Base-by-base conservation (phyloP, 2,888 invertebrate species). In the Linnaemya tessellans region DNA sequence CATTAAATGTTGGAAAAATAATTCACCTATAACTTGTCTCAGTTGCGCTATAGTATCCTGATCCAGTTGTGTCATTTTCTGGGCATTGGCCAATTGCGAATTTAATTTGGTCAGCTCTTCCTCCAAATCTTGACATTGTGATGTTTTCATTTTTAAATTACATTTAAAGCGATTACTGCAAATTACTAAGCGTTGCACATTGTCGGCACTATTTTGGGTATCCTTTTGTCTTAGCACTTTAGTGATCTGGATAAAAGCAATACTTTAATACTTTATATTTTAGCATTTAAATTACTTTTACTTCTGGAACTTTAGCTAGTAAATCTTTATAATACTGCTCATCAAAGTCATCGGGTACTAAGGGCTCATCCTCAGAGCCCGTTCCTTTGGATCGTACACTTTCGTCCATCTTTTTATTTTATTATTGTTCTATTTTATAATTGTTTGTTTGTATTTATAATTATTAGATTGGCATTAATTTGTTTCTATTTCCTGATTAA, bases 301-400 rank as follows among this genome's bases (percentile, higher is more conserved):
- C 92, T 87, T 92, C 91, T 10, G 90, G 89, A 2, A 92, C 88
- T 88, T 91, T 91, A 0, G 88, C 88, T 22, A 89, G 86, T 22
- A 92, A 87, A n/a, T 89, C 89, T 35, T 88, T 87, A 65, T 88
- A 91, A 80, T 90, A 92, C 56, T 92, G 92, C 85, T 92, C 92
- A 73, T 92, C 92, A 22, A 92, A 91, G 20, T 90, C 89, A 51
- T 92, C 91, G 9, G 92, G 93, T 25, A 92, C 92, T 64, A 92
- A 75, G 2, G 92, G 91, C 84, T 92, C 93, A 85, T 92, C 92
- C 79, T 92, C 93, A 11, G 91, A 92, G 9, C 90, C 92, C 0
- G 92, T 92, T 73, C 90, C 92, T 79, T 91, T 91, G 2, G 91
- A 91, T 60, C 81, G 88, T 7, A 79, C 87, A 67, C 88, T 87